A percentile compares a stretch with the other conserved stretches of the same genome.
phyloP scores from a whole-genome alignment of 1,140 invertebrate species.

The Macrostomum lignano region DNA sequence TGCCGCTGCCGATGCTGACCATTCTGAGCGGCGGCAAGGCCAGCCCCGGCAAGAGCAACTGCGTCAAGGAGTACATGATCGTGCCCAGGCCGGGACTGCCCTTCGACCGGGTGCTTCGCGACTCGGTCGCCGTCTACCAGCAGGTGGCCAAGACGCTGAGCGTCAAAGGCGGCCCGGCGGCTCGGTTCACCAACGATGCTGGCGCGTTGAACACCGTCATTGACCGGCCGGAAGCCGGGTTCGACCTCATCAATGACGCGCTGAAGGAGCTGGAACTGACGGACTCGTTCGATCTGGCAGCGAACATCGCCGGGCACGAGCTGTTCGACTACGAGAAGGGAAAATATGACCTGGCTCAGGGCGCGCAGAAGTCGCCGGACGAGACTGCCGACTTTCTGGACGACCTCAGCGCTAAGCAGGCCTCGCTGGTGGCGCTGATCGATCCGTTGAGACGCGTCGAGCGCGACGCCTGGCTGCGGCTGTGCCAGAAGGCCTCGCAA shows the following conservation, averaged over 20 bases:
- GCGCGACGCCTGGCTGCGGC: conserved; percentile 14
- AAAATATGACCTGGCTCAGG: conserved; percentile 19
- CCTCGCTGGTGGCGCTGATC: conserved; percentile 18
- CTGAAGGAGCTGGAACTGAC: conserved; percentile 13
- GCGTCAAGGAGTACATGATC: conserved; percentile 24
- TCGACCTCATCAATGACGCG: conserved; percentile 20
- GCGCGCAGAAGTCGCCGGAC: conserved; percentile 15
- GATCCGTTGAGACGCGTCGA: conserved; percentile 24
- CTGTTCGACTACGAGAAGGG: conserved; percentile 24
- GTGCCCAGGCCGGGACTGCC: conserved; percentile 15
- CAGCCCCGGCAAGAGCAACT: conserved; percentile 17
- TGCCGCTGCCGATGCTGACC: conserved; percentile 22
- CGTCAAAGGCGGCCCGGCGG: conserved; percentile 4
- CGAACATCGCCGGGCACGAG: conserved; percentile 19
- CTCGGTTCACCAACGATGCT: conserved; percentile 14
- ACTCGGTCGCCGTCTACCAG: not conserved
- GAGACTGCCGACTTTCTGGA: conserved; percentile 21
- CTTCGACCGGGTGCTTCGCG: conserved; percentile 12
- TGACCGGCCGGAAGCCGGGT: conserved; percentile 19
- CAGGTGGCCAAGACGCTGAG: not conserved
- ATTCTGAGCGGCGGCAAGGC: conserved; percentile 18
- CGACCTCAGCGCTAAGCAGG: conserved; percentile 17
- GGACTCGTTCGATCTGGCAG: conserved; percentile 17
- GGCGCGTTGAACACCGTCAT: conserved; percentile 17
- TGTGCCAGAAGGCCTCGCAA: conserved; percentile 16